phyloP scores from a whole-genome alignment of 2,888 invertebrate genomes.

The Amiota communis region DNA sequence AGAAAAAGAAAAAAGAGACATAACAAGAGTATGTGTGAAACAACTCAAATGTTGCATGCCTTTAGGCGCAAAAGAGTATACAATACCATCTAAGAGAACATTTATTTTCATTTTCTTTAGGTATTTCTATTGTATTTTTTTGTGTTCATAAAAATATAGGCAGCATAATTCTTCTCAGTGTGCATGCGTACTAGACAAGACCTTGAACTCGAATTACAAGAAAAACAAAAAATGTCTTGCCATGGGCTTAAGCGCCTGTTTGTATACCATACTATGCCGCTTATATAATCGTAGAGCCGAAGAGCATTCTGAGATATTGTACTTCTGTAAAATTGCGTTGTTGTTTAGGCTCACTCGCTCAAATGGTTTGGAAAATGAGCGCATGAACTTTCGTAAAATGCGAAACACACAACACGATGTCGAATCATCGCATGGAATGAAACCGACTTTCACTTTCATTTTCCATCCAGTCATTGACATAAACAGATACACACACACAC shows the following conservation, averaged over 20 bases:
- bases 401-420: neutral
- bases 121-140: constrained; percentile 24
- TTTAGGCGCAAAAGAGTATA: constrained; percentile 20
- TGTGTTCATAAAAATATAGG: neutral
- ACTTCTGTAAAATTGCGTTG: constrained; percentile 17
- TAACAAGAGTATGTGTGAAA: too few species aligned
- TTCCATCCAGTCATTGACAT: constrained; percentile 62
- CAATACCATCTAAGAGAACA: constrained; percentile 12
- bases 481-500: constrained; percentile 19
- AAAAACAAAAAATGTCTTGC: neutral
- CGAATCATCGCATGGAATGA: neutral
- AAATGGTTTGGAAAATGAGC: constrained; percentile 55
- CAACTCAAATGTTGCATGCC: constrained; percentile 31
- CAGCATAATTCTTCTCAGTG: constrained; percentile 37
- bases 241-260: neutral
- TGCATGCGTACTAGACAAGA: constrained; percentile 71
- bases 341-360: constrained; percentile 46
- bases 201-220: constrained; percentile 69
- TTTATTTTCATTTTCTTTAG: neutral
- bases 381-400: constrained; percentile 31
- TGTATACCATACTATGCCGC: neutral
- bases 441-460: constrained; percentile 65
- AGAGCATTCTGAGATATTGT: neutral
- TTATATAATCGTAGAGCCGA: constrained; percentile 3
- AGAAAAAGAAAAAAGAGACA: too few species aligned